Evolutionary conservation across 2,797 vertebrate species (phyloP), one percentile per base, ranked within the genome.

Genomic region (Peromyscus attwateri): DNA sequence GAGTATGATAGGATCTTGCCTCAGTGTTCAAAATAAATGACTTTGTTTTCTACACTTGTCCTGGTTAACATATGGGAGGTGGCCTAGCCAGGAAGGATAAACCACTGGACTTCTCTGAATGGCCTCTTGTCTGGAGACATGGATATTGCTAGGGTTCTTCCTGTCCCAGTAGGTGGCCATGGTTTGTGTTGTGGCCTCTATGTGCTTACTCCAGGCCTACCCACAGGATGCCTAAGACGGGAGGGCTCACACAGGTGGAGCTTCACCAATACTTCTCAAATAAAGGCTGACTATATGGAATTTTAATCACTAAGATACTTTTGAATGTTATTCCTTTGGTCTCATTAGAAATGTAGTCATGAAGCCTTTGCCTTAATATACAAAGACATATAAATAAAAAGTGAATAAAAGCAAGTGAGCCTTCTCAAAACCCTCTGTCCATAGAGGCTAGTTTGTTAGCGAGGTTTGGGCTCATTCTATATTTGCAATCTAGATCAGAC

Each of bases 281-380:
- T 10, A 60, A 43, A 21, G 37, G 34, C 37, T 76, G 25, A 25
- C 34, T 87, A 43, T 43, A 14, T 6, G n/a, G 37, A 60, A 55
- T 76, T 64, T 66, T 87, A 52, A 34, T 88, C 31, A 77, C 37
- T 70, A 64, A 80, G 46, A 89, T 49, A 55, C 29, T 92, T 64
- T 27, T 85, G 34, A 66, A 94, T 92, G 27, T 82, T 62, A 62
- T 11, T 60, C 94, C 49, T 71, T 89, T 49, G 46, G 52, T 64
- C 12, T 49, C 75, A 62, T 75, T 62, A 40, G 68, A 89, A 81
- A 84, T 87, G n/a, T 19, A 66, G 19, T 43, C 68, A 4, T 60
- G 43, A 89, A 25, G 37, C 34, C 29, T 60, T 97, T 81, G 75
- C 34, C 87, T 94, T 46, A 64, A 66, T 52, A 92, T 70, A 14